A percentile compares a stretch with the other conserved stretches of the same genome.
These are phyloP conservation scores for Orthochromis malagaraziensis DNA, from an alignment of 2,113 vertebrate species.

Conservation along the genomic window DNA sequence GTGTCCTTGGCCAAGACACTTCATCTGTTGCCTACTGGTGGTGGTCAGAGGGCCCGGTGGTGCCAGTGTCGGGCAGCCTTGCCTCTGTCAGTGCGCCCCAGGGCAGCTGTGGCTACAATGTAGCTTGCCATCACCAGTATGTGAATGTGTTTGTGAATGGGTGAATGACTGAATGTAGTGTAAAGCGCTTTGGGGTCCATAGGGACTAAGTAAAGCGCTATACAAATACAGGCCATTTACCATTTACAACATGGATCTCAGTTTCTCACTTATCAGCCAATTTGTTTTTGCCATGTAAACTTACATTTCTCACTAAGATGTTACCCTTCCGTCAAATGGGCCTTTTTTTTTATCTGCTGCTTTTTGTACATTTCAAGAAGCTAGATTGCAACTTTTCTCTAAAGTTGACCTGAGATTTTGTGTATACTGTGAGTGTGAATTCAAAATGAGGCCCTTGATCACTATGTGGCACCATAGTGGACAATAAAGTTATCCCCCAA, in stretches of 20 bases:
- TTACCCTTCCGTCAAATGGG: accelerated
- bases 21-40: neutral
- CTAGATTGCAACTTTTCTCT: neutral
- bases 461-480: neutral
- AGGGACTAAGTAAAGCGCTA: neutral
- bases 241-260: neutral
- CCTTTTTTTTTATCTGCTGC: neutral
- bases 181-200: neutral
- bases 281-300: neutral
- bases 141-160: neutral
- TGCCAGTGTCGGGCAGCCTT: accelerated
- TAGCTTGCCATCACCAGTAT: neutral
- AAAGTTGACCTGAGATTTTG: neutral
- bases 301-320: neutral
- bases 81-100: neutral
- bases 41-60: neutral
- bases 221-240: neutral
- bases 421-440: neutral
- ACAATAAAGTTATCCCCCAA: neutral
- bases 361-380: neutral
- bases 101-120: neutral
- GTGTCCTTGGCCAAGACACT: neutral
- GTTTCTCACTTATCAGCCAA: neutral
- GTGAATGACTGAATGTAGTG: neutral
- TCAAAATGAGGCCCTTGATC: neutral